Percentiles rank a stretch among this genome's conserved stretches.
phyloP scores from a whole-genome alignment of 2,113 vertebrate genomes.

The Megaleporinus macrocephalus region DNA sequence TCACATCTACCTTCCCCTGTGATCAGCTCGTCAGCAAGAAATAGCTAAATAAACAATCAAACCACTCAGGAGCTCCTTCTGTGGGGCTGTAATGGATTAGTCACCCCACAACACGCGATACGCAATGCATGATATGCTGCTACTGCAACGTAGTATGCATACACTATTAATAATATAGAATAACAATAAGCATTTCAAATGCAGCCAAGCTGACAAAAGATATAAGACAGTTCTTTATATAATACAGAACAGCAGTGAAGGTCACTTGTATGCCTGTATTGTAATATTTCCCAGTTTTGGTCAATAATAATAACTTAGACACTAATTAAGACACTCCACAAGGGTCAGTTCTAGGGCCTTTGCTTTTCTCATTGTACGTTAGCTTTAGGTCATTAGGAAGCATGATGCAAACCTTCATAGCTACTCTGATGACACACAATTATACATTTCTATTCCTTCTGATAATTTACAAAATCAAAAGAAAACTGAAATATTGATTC shows the following conservation, averaged over 20 bases:
- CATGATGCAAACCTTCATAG: no score
- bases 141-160: no score
- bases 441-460: no score
- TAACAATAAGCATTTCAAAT: neutral
- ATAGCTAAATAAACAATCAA: conserved; percentile 6
- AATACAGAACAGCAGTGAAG: no score
- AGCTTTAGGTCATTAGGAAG: no score
- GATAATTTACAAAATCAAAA: no score
- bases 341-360: no score
- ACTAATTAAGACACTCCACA: no score
- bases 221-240: neutral
- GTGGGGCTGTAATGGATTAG: neutral
- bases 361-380: no score
- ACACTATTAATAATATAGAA: neutral
- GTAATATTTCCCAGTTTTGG: neutral
- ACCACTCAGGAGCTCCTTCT: neutral
- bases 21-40: conserved; percentile 8
- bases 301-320: neutral
- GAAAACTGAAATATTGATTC: no score
- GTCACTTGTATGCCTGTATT: neutral
- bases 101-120: no score
- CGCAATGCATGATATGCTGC: neutral
- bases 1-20: conserved; percentile 9
- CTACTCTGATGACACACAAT: no score
- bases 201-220: neutral